Evolutionary conservation across 2,888 invertebrate species (phyloP).

Genomic region (Hirudinaria manillensis): DNA sequence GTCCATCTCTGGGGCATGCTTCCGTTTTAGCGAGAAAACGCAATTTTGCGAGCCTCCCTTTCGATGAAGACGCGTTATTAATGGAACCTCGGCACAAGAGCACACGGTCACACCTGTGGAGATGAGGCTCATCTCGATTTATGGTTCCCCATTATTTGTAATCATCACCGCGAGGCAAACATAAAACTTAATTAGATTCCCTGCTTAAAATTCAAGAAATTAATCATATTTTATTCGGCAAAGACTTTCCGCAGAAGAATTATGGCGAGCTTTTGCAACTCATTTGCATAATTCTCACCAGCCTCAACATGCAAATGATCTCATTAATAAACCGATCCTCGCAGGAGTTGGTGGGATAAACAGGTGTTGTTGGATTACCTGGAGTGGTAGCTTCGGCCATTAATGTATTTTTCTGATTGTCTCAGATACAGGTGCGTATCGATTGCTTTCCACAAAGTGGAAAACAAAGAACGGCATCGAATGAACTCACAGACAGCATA

Average conservation of each 20-base stretch:
- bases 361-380: constrained; percentile 9
- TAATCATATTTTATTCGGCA: background rate
- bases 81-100: too few relatives aligned
- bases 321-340: constrained; percentile 7
- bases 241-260: background rate
- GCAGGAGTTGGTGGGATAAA: background rate
- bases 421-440: too few relatives aligned
- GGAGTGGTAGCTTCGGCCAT: too few relatives aligned
- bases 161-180: constrained; percentile 4
- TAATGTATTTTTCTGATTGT: too few relatives aligned
- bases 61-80: background rate
- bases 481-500: too few relatives aligned
- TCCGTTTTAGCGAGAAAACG: constrained; percentile 13
- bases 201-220: background rate
- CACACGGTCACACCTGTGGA: background rate
- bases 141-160: background rate
- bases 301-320: constrained; percentile 3
- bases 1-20: background rate
- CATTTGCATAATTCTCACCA: constrained; percentile 1
- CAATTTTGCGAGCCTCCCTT: background rate
- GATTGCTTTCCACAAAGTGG: too few relatives aligned
- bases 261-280: constrained; percentile 4
- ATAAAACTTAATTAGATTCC: constrained; percentile 8
- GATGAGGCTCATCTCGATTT: constrained; percentile 14
- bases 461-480: too few relatives aligned